Conservation (phyloP, 35 echinoderm and acorn worm species). For the Apostichopus californicus region DNA sequence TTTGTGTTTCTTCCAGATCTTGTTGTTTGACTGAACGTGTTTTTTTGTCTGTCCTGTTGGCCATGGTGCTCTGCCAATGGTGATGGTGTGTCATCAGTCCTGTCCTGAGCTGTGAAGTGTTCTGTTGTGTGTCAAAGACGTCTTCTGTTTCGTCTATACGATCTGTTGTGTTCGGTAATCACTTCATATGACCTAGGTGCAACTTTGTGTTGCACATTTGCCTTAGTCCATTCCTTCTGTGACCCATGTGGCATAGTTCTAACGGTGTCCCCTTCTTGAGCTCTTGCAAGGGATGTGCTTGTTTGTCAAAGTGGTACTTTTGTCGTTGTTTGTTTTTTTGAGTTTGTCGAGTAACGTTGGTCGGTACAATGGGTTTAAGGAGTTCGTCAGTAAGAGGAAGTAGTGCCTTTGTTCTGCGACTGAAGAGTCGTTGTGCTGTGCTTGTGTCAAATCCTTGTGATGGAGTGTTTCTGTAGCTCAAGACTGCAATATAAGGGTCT, state of each 20-base stretch:
- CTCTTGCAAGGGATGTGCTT: constrained; percentile 15
- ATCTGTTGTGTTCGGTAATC: constrained; percentile 24
- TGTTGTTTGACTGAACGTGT: background rate
- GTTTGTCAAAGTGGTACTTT: background rate
- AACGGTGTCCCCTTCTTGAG: constrained; percentile 50
- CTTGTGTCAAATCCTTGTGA: constrained; percentile 38
- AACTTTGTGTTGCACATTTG: constrained; percentile 5
- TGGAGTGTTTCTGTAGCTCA: constrained; percentile 36
- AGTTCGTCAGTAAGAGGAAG: constrained; percentile 45
- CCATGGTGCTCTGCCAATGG: no score
- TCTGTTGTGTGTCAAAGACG: constrained; percentile 53
- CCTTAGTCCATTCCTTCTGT: constrained; percentile 40
- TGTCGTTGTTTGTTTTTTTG: background rate
- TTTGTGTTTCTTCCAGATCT: no score
- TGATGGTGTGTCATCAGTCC: background rate
- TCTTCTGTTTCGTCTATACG: constrained; percentile 43
- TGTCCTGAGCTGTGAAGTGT: background rate
- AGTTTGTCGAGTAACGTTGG: background rate
- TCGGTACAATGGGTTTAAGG: constrained; percentile 52
- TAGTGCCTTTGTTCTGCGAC: constrained; percentile 52
- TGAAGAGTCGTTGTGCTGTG: constrained; percentile 65
- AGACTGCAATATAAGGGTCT: constrained; percentile 32
- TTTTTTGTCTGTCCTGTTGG: background rate
- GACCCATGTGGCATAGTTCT: constrained; percentile 15
- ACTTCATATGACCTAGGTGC: constrained; percentile 40